Conservation (phyloP, 2,113 vertebrate species). For the Apus apus region DNA sequence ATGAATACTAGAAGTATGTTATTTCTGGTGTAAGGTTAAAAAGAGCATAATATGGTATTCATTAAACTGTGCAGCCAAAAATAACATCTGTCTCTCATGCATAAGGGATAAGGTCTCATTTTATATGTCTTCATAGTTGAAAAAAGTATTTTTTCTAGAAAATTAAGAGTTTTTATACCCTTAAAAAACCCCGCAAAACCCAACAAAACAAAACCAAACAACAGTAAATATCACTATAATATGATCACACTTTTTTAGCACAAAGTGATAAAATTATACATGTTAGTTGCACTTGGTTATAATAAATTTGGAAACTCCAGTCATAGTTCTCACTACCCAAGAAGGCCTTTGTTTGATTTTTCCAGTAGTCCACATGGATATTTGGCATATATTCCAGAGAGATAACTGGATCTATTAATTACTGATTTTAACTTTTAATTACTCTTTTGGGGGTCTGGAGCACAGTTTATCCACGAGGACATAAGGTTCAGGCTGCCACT, state of each 20-base stretch:
- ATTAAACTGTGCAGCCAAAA: conserved; percentile 76
- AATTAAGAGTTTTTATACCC: conserved; percentile 41
- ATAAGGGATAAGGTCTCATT: conserved; percentile 69
- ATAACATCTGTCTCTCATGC: conserved; percentile 80
- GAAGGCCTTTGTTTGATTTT: background rate
- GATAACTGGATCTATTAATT: background rate
- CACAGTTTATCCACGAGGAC: background rate
- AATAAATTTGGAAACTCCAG: conserved; percentile 37
- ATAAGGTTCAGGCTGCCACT: background rate
- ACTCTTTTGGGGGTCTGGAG: background rate
- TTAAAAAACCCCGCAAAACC: background rate
- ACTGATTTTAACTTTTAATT: background rate
- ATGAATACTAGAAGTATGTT: conserved; percentile 60
- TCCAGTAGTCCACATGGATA: background rate
- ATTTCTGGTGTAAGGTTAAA: conserved; percentile 70
- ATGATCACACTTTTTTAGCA: background rate
- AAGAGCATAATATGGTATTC: conserved; percentile 73
- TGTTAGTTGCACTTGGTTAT: background rate
- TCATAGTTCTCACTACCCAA: background rate
- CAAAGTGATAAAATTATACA: conserved; percentile 42
- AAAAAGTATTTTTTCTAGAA: conserved; percentile 54
- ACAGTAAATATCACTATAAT: conserved; percentile 53
- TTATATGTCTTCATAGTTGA: conserved; percentile 70
- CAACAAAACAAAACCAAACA: background rate
- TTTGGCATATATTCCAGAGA: background rate